These are phyloP conservation scores for Drosophila rellima DNA, from an alignment of 2,888 invertebrate genomes.

Conservation along the genomic window DNA sequence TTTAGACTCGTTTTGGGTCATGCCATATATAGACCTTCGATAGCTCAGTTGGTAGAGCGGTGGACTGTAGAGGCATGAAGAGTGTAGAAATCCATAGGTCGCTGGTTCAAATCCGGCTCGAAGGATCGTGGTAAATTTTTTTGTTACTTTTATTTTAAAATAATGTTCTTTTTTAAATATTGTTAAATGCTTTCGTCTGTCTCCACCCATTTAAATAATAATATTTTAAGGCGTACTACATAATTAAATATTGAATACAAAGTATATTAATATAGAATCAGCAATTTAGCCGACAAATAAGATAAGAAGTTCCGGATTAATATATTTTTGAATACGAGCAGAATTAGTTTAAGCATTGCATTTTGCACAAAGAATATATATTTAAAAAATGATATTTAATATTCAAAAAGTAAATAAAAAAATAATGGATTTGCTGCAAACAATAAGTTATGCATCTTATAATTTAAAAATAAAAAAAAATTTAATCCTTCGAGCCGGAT, in stretches of 20 bases:
- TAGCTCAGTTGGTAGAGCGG: conserved; percentile 82
- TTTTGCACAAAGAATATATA: no score
- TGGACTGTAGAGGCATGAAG: conserved; percentile 68
- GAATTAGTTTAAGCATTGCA: neutral
- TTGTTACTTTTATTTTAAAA: neutral
- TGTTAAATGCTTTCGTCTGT: neutral
- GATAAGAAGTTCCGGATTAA: no score
- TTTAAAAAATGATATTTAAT: neutral
- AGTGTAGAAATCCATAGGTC: conserved; percentile 74
- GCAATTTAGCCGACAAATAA: no score
- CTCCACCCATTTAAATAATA: neutral
- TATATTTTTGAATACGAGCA: neutral
- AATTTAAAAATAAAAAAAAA: conserved; percentile 4
- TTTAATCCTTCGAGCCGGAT: conserved; percentile 78
- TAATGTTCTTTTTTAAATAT: neutral
- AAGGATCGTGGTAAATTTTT: conserved; percentile 57
- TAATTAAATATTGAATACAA: neutral
- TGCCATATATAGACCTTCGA: conserved; percentile 65
- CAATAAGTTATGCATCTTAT: neutral
- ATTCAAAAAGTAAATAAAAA: neutral
- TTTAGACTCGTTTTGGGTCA: conserved; percentile 10
- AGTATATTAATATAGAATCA: neutral
- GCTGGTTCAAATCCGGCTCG: conserved; percentile 81
- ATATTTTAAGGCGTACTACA: neutral
- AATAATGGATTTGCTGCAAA: no score